Percentiles rank a stretch among this genome's conserved stretches.
These are phyloP conservation scores for Seriola dumerili DNA, from an alignment of 2,113 vertebrate genomes.

Conservation along the genomic window DNA sequence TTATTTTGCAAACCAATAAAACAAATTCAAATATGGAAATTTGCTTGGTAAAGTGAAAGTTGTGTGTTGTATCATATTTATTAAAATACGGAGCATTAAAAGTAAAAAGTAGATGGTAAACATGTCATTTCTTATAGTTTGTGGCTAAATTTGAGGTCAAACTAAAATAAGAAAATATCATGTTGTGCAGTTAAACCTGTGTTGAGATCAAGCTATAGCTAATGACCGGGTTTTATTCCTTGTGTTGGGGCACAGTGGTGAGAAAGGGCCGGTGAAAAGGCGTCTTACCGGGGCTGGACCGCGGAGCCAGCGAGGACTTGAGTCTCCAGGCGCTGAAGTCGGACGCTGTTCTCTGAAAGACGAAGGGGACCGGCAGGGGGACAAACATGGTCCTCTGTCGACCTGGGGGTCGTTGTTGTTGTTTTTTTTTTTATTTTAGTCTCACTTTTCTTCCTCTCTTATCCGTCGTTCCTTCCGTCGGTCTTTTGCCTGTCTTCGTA, in stretches of 20 bases:
- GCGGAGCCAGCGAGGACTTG: conserved; percentile 88
- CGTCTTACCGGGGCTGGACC: conserved; percentile 88
- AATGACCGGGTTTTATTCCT: background rate
- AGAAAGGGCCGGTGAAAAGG: background rate
- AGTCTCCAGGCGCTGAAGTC: conserved; percentile 90
- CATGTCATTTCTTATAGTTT: background rate
- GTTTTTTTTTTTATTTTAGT: conserved; percentile 58
- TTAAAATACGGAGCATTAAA: background rate
- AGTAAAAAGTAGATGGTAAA: background rate
- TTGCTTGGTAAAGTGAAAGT: background rate
- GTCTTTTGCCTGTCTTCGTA: conserved; percentile 64
- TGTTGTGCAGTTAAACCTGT: background rate
- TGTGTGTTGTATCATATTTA: background rate
- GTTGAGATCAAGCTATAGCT: background rate
- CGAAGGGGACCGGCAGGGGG: conserved; percentile 87
- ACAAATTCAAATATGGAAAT: background rate
- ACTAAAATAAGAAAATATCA: background rate
- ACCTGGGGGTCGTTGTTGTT: conserved; percentile 71
- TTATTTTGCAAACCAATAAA: too few relatives aligned
- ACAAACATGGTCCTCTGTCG: conserved; percentile 86
- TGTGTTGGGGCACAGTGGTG: conserved; percentile 12
- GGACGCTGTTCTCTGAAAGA: conserved; percentile 90
- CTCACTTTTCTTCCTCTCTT: conserved; percentile 68
- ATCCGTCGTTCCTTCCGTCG: conserved; percentile 59
- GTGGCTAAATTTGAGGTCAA: background rate